phyloP scores from a whole-genome alignment of 2,888 invertebrate species.

The Dryadula phaetusa region DNA sequence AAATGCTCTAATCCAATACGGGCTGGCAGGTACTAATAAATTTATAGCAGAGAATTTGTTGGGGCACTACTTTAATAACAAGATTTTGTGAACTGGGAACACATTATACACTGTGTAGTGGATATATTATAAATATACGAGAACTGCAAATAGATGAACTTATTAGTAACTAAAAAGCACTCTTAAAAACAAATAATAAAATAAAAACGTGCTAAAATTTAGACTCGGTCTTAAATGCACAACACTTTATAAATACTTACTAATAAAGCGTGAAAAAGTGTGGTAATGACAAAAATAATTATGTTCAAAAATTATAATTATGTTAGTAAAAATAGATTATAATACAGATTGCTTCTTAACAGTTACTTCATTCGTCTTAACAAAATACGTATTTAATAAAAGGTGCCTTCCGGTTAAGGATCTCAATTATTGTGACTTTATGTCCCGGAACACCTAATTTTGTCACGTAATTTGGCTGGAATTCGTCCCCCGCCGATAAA shows the following conservation, averaged over 20 bases:
- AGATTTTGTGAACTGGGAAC: slow-evolving; percentile 26
- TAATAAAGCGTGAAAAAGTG: too few species aligned
- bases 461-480: slow-evolving; percentile 82
- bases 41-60: slow-evolving; percentile 31
- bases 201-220: too few species aligned
- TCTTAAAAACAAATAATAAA: too few species aligned
- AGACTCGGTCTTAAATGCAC: too few species aligned
- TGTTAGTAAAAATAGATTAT: too few species aligned
- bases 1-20: slow-evolving; percentile 39
- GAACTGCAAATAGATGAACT: background rate
- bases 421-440: slow-evolving; percentile 76
- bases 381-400: slow-evolving; percentile 54
- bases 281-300: too few species aligned
- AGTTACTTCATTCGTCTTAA: background rate
- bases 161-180: background rate
- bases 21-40: slow-evolving; percentile 35
- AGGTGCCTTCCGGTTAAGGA: slow-evolving; percentile 53
- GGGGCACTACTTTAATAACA: slow-evolving; percentile 31
- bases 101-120: slow-evolving; percentile 17
- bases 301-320: too few species aligned
- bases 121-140: slow-evolving; percentile 2
- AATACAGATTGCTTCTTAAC: background rate
- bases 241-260: too few species aligned
- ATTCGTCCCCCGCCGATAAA: slow-evolving; percentile 76
- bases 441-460: slow-evolving; percentile 83